Base-by-base conservation (phyloP, 2,888 invertebrate genomes). In the Melieria picta region DNA sequence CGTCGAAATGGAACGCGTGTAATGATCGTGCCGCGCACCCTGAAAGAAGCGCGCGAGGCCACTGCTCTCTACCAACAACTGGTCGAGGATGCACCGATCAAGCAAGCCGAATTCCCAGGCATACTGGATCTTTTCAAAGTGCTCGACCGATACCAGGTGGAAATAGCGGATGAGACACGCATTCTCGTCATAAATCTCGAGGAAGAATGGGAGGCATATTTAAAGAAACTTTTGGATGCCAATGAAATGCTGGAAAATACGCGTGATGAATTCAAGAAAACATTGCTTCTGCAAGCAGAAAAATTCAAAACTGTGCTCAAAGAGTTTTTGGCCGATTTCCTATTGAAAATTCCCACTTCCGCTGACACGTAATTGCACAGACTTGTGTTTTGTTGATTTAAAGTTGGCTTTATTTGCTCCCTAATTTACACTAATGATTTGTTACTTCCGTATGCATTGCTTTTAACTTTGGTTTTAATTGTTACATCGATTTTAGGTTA, bases 81-180 rank as follows among this genome's bases (percentile, higher is more conserved):
- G 56, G 86, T 91, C 55, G 85, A 86, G 30, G 95, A 95, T 81
- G 87, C 92, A 66, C 84, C 89, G 0, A 77, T 81, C 0, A 90
- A 92, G 71, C 93, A 95, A 84, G 88, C 88, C 64, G 91, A 91
- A 74, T 95, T 97, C 84, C 91, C 92, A 0, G 90, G 91, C 5
- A 93, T 96, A 73, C 87, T 90, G 65, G 94, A 94, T 68, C 91
- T 94, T 83, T 93, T 94, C 88, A 87, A 87, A 48, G 90, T 91
- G 30, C 85, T 95, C 69, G 91, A 88, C 72, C 95, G 94, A 82
- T 94, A 94, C 83, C 91, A 93, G 76, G 92, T 94, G 0, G 89
- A 91, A 67, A 86, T 94, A 67, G 88, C 91, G 3, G 75, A 79
- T 3, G 71, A 76, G 3, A 79, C 80, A 2, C 79, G 79, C 1